A percentile compares a stretch with the other conserved stretches of the same genome.
These are phyloP conservation scores for Lasioglossum calceatum DNA, from an alignment of 2,888 invertebrate genomes.

Conservation along the genomic window DNA sequence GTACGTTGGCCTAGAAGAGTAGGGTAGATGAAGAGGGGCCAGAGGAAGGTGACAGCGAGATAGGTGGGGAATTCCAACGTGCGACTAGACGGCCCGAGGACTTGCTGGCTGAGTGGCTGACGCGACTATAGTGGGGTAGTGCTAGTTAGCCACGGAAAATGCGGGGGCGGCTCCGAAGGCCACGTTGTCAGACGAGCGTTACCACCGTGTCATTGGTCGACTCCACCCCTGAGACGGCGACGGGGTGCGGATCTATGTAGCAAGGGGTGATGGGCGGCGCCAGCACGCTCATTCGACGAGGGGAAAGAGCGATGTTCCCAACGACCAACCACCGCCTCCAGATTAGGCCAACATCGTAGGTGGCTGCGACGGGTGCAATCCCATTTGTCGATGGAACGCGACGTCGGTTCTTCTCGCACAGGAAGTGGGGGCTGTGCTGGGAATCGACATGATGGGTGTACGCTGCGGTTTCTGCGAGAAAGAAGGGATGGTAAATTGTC, in stretches of 20 bases:
- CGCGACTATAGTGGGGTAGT: slow-evolving; percentile 73
- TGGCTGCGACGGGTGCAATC: slow-evolving; percentile 31
- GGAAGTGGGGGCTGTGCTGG: background rate
- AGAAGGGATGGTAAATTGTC: slow-evolving; percentile 53
- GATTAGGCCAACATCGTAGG: slow-evolving; percentile 57
- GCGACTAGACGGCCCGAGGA: slow-evolving; percentile 75
- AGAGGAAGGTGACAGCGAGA: slow-evolving; percentile 58
- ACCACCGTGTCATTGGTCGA: slow-evolving; percentile 81
- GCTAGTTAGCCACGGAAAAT: slow-evolving; percentile 80
- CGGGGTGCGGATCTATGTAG: slow-evolving; percentile 59
- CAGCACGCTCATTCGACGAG: slow-evolving; percentile 67
- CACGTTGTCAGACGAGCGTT: slow-evolving; percentile 81
- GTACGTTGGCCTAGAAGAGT: slow-evolving; percentile 65
- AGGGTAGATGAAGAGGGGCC: slow-evolving; percentile 50
- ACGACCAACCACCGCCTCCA: slow-evolving; percentile 60
- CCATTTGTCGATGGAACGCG: slow-evolving; percentile 49
- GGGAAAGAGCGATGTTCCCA: slow-evolving; percentile 26
- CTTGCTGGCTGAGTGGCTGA: slow-evolving; percentile 84
- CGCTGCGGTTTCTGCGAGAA: slow-evolving; percentile 31
- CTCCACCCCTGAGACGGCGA: slow-evolving; percentile 74
- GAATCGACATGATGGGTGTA: slow-evolving; percentile 42
- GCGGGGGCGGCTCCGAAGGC: slow-evolving; percentile 80
- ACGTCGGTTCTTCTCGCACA: slow-evolving; percentile 18
- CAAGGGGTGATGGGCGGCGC: slow-evolving; percentile 71
- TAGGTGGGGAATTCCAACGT: slow-evolving; percentile 70